phyloP scores from a whole-genome alignment of 2,113 vertebrate genomes.

The Nibea albiflora region DNA sequence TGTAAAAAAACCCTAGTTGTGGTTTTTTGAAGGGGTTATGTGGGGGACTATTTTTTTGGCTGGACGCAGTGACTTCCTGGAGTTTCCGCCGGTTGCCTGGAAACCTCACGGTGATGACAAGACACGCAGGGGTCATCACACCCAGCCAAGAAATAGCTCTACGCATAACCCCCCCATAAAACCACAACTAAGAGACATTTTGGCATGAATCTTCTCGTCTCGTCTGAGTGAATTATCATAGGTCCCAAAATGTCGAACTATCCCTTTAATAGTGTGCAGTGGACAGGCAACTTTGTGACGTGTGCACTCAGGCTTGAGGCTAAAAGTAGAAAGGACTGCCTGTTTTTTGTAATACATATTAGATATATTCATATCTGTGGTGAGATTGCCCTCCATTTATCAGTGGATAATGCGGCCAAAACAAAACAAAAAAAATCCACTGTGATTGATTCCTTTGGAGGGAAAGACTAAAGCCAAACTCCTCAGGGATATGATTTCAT shows the following conservation, averaged over 20 bases:
- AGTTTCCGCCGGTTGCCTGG: no score
- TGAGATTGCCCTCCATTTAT: slow-evolving; percentile 49
- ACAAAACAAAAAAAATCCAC: slow-evolving; percentile 25
- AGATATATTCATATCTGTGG: slow-evolving; percentile 42
- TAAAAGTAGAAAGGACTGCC: slow-evolving; percentile 19
- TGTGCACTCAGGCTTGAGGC: slow-evolving; percentile 17
- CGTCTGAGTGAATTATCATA: not conserved
- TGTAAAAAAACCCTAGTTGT: not conserved
- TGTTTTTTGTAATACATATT: slow-evolving; percentile 23
- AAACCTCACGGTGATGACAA: no score
- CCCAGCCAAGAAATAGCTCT: not conserved
- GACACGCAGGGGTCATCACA: not conserved
- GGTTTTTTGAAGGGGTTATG: not conserved
- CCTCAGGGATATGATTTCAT: slow-evolving; percentile 65
- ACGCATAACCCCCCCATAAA: not conserved
- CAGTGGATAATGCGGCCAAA: slow-evolving; percentile 27
- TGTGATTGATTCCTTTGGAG: slow-evolving; percentile 66
- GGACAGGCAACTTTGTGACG: not conserved
- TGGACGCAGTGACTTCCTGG: not conserved
- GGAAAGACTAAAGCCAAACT: slow-evolving; percentile 54
- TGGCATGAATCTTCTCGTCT: not conserved
- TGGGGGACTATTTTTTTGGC: not conserved
- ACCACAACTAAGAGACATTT: not conserved
- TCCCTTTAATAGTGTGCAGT: not conserved
- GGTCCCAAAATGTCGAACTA: not conserved